Percentiles rank a stretch among this genome's conserved stretches.
Conservation (phyloP, 2,113 vertebrate species). For the Natator depressus region DNA sequence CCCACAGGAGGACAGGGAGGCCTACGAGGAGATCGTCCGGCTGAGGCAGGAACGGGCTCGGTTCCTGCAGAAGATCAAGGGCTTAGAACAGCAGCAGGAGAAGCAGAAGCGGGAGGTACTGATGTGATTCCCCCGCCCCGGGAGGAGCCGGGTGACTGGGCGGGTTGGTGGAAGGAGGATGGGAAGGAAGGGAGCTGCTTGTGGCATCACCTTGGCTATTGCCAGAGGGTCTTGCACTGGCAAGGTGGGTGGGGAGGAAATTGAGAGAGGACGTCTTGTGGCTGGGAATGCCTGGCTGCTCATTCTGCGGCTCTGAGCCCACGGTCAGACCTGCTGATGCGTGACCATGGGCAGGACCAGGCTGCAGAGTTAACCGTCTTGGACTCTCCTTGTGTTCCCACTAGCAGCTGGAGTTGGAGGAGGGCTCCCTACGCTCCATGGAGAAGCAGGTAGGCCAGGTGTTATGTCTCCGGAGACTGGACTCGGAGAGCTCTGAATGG, state of each 20-base stretch:
- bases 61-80: slow-evolving; percentile 92
- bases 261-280: background rate
- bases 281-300: background rate
- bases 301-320: background rate
- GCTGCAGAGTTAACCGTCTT: background rate
- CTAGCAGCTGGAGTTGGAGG: slow-evolving; percentile 61
- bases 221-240: background rate
- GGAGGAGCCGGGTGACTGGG: background rate
- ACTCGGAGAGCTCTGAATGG: too few relatives aligned
- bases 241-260: background rate
- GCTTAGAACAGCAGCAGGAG: slow-evolving; percentile 88
- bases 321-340: background rate
- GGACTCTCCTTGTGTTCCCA: background rate
- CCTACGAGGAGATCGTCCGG: slow-evolving; percentile 92
- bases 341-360: background rate
- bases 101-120: slow-evolving; percentile 77
- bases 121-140: accelerated
- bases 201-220: background rate
- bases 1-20: slow-evolving; percentile 85
- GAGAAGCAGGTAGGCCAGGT: slow-evolving; percentile 73
- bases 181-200: background rate
- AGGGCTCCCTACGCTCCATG: slow-evolving; percentile 73
- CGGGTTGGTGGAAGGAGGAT: background rate
- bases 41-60: slow-evolving; percentile 90
- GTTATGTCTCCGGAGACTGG: background rate